Evolutionary conservation across 2,113 vertebrate species (phyloP).

Genomic region (Rhadina sibilatrix): DNA sequence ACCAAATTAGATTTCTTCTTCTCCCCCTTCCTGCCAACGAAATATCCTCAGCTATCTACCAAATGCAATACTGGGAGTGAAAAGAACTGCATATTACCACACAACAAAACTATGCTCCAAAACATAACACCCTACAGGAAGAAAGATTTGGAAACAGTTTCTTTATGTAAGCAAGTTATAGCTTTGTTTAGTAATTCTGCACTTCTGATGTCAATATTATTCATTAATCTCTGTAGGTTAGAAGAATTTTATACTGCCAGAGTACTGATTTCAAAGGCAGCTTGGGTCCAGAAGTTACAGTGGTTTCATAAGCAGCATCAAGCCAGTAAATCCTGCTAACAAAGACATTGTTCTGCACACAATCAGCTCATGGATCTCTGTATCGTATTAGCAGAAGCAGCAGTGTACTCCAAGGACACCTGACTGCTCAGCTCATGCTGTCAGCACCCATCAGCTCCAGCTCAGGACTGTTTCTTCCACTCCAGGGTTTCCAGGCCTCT

Average conservation of each 20-base stretch:
- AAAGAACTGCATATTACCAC: conserved; percentile 12
- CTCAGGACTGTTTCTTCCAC: neutral
- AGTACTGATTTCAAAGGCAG: neutral
- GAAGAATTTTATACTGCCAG: neutral
- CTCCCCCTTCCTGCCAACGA: neutral
- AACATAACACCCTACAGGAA: conserved; percentile 43
- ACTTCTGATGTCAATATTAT: conserved; percentile 42
- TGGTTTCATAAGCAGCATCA: neutral
- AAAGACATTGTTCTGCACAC: neutral
- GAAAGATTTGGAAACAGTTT: conserved; percentile 24
- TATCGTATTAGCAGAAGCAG: neutral
- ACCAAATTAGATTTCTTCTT: neutral
- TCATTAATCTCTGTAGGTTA: conserved; percentile 24
- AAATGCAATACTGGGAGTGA: neutral
- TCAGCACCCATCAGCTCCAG: conserved; percentile 12
- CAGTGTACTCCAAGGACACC: neutral
- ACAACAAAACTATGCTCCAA: conserved; percentile 40
- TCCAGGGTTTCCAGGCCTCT: neutral
- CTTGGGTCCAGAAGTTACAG: neutral
- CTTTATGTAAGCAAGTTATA: conserved; percentile 21
- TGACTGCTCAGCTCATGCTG: neutral
- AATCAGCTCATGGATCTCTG: neutral
- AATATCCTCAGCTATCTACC: neutral
- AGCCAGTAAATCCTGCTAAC: conserved; percentile 10
- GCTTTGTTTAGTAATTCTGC: conserved; percentile 25